Base-by-base conservation (phyloP, 1,140 invertebrate genomes). In the Thalassaphorura encarpata region DNA sequence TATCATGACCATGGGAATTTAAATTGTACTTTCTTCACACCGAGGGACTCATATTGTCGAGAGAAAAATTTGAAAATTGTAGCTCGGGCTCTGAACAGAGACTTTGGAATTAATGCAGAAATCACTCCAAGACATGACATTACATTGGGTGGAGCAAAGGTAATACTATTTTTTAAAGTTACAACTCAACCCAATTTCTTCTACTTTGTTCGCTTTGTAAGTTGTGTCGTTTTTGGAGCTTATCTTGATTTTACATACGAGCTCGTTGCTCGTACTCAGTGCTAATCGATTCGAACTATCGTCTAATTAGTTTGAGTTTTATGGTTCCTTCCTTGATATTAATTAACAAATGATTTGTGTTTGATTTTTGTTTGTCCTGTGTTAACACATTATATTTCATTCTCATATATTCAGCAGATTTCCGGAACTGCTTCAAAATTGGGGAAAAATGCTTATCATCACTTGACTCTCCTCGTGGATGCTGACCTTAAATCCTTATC, bases 1-100 rank as follows among this genome's bases (percentile, higher is more conserved):
- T 99, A 92, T 71, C 94, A 99, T 72, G 95, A 98, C 72, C 67
- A 77, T 57, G 93, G 92, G 40, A 96, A 95, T 75, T 72, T 97
- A 0, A 97, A 97, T 74, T 76, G 91, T 48, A 85, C 89, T 0
- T 97, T 97, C 71, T 88, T 97, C 61, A 85, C 85, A 2, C 76
- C 82, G 0, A 77, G 80, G 63, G 78, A 83, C 60, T 73, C 78
- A 45, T 94, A 94, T 69, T 81, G 91, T 69, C 75, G 89, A 56
- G 83, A 79, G 61, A 82, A 83, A 58, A 96, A 97, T 73, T 74
- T 95, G 62, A 81, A 89, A 60, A 75, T 95, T 16, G 83, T 97
- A 19, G 83, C 81, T 19, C 76, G 83, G 66, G 84, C 87, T 21
- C 69, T 96, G 27, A 83, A 81, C 61, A 77, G 83, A 51, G 80